A percentile compares a stretch with the other conserved stretches of the same genome.
Evolutionary conservation across 2,113 vertebrate species (phyloP).

Genomic region (Pao palembangensis): DNA sequence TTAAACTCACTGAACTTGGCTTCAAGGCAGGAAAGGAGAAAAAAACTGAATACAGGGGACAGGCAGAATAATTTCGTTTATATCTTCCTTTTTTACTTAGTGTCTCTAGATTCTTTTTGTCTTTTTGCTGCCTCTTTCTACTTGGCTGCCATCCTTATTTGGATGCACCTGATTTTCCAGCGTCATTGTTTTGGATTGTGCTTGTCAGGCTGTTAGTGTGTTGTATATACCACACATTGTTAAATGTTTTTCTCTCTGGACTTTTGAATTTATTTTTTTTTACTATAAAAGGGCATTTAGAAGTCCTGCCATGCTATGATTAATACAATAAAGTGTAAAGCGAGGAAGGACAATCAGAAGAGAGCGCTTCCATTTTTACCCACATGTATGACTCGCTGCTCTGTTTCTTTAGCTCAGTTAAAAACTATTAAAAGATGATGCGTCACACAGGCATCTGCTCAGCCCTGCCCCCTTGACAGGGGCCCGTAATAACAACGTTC

Average conservation of each 20-base stretch:
- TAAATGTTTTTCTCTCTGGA: too few relatives aligned
- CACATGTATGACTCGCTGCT: background rate
- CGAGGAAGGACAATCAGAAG: background rate
- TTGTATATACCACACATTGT: too few relatives aligned
- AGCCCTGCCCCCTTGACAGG: conserved; percentile 30
- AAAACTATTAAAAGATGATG: conserved; percentile 29
- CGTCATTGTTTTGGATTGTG: too few relatives aligned
- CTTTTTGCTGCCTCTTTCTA: conserved; percentile 10
- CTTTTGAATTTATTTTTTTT: too few relatives aligned
- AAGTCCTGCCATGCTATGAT: too few relatives aligned
- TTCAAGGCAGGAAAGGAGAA: conserved; percentile 1
- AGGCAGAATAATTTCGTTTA: background rate
- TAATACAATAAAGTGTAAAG: conserved; percentile 11
- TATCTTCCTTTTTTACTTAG: background rate
- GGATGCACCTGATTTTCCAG: conserved; percentile 7
- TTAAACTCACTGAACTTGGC: conserved; percentile 24
- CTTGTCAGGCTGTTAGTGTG: too few relatives aligned
- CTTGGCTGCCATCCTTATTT: too few relatives aligned
- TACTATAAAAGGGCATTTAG: too few relatives aligned
- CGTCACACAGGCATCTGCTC: conserved; percentile 38
- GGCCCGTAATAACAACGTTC: conserved; percentile 57
- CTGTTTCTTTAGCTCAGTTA: too few relatives aligned
- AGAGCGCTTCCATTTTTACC: too few relatives aligned
- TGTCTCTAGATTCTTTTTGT: conserved; percentile 2
- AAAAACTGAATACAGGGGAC: background rate